A percentile compares a stretch with the other conserved stretches of the same genome.
These are phyloP conservation scores for Amphipyra berbera DNA, from an alignment of 2,888 invertebrate species.

Conservation along the genomic window DNA sequence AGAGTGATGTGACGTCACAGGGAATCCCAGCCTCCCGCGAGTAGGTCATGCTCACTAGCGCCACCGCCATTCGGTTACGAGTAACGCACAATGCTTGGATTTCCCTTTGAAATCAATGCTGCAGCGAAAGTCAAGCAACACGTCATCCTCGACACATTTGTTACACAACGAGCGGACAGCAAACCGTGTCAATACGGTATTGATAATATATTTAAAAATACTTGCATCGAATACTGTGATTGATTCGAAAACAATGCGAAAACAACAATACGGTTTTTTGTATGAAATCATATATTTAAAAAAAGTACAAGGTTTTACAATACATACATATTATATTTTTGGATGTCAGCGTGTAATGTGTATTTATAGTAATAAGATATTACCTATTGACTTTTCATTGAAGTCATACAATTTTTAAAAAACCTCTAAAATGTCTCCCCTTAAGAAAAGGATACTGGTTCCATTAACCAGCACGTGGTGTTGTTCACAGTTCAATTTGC, in stretches of 20 bases:
- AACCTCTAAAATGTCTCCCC: too few species aligned
- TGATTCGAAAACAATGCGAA: constrained; percentile 13
- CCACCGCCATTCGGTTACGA: constrained; percentile 1
- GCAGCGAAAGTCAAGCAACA: constrained; percentile 80
- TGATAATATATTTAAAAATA: constrained; percentile 35
- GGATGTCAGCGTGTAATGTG: not conserved
- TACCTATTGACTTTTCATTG: too few species aligned
- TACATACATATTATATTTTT: not conserved
- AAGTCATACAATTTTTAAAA: too few species aligned
- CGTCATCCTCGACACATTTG: constrained; percentile 78
- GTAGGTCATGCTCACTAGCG: constrained; percentile 48
- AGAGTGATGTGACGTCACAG: constrained; percentile 61
- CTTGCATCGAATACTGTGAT: constrained; percentile 28
- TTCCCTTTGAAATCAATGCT: constrained; percentile 70
- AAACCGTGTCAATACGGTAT: constrained; percentile 73
- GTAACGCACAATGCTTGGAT: constrained; percentile 68
- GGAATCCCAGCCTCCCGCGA: constrained; percentile 70
- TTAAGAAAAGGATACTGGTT: too few species aligned
- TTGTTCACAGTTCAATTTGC: too few species aligned
- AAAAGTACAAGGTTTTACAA: not conserved
- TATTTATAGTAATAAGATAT: not conserved
- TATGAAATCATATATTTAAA: not conserved
- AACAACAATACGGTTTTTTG: constrained; percentile 3
- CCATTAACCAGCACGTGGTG: too few species aligned
- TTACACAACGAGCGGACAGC: constrained; percentile 80